Base-by-base conservation (phyloP, 2,113 vertebrate species). In the Poecilia latipinna region DNA sequence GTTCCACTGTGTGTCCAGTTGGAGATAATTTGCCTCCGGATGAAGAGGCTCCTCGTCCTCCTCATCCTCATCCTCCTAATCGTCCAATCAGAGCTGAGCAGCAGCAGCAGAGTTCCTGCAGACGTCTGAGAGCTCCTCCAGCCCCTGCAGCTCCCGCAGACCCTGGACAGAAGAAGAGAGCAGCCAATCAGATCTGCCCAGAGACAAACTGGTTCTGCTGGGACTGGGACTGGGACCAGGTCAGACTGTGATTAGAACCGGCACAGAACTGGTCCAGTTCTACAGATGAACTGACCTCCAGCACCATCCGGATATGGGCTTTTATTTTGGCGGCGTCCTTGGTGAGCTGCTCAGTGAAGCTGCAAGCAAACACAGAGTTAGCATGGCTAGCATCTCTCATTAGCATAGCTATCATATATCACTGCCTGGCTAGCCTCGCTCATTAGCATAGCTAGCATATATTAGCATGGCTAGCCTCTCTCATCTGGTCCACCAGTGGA, bases 271-370 rank as follows among this genome's bases (percentile, higher is more conserved):
- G 51, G 17, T 8, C 51, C 17, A 24, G 17, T 44, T 44, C 42
- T 44, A 13, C 12, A 63, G 31, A 63, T 37, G 35, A 65, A 83
- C 85, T 70, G 5, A 97, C 96, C 96, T 97, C 96, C 68, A 97
- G 89, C 72, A 97, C 95, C 94, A 97, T 93, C 35, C 96, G 94
- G 79, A 98, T 97, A 87, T 97, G 94, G 69, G 96, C 96, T 88
- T 96, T 98, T 76, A 98, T 97, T 89, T 95, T 96, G 57, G 96
- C 93, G 0, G 95, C 95, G 81, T 98, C 96, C 93, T 95, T 96
- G 72, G 94, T 96, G 70, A 97, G 94, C 77, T 83, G 91, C 79
- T 97, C 88, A 3, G 95, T 95, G 81, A 95, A 94, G 75, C 97
- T 98, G 86, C 33, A 82, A 86, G 24, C 62, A 78, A 42, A 44